Evolutionary conservation across 2,888 invertebrate species (phyloP).

Genomic region (Drepana falcataria): DNA sequence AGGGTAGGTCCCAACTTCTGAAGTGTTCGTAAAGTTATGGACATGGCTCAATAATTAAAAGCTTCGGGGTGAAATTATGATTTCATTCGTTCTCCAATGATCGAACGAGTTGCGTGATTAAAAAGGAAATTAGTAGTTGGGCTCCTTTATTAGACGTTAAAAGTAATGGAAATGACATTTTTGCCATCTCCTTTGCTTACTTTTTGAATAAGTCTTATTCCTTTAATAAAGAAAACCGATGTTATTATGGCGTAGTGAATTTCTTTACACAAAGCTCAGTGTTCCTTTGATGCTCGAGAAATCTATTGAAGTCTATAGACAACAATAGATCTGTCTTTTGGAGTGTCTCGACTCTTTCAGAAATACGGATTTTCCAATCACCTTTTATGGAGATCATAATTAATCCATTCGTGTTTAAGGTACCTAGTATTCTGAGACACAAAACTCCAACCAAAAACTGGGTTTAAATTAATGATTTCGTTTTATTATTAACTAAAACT

Average conservation of each 20-base stretch:
- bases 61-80: constrained; percentile 38
- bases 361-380: constrained; percentile 36
- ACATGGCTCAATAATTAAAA: constrained; percentile 71
- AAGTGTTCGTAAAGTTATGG: constrained; percentile 65
- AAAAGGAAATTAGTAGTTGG: constrained; percentile 15
- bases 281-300: constrained; percentile 41
- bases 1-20: constrained; percentile 61
- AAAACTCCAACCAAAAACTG: too few species aligned
- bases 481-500: too few species aligned
- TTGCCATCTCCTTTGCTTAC: constrained; percentile 12
- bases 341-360: constrained; percentile 37
- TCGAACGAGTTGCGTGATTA: constrained; percentile 40
- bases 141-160: constrained; percentile 8
- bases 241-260: constrained; percentile 33
- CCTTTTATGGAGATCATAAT: constrained; percentile 16
- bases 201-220: constrained; percentile 20
- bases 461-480: too few species aligned
- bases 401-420: constrained; percentile 7
- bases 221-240: constrained; percentile 39
- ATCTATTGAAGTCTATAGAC: constrained; percentile 39
- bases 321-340: constrained; percentile 45
- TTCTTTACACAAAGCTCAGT: constrained; percentile 36
- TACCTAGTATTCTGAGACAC: too few species aligned
- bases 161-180: constrained; percentile 14
- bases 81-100: constrained; percentile 31